These are phyloP conservation scores for Sinodicranocentrus sp. DNA, from an alignment of 2,888 invertebrate species.

Conservation along the genomic window DNA sequence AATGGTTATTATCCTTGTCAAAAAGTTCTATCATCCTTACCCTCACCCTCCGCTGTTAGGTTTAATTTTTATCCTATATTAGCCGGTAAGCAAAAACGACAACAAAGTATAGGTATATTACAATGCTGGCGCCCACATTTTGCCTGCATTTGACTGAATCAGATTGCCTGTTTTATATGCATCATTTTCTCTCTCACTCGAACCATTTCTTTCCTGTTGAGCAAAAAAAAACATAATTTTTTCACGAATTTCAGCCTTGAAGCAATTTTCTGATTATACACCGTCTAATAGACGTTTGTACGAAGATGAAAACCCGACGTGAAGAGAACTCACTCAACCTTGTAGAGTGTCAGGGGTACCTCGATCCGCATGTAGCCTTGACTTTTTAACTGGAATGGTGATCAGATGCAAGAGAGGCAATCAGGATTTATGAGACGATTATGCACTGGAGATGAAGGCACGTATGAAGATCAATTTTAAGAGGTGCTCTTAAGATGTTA, in stretches of 20 bases:
- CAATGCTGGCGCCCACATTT: neutral
- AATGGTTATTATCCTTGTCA: constrained; percentile 49
- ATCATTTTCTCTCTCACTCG: neutral
- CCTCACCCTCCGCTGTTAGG: neutral
- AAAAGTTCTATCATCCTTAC: neutral
- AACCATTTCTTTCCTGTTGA: neutral
- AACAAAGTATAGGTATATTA: neutral
- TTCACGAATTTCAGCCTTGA: constrained; percentile 11
- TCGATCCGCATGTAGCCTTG: constrained; percentile 28
- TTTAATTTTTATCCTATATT: neutral
- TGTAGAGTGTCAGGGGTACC: constrained; percentile 42
- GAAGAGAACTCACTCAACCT: neutral
- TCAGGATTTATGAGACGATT: constrained; percentile 26
- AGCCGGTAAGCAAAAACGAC: neutral
- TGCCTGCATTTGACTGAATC: constrained; percentile 4
- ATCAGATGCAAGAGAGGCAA: constrained; percentile 18
- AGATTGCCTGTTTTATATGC: neutral
- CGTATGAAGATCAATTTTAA: too few species aligned
- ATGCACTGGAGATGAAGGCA: neutral
- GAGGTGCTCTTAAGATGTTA: too few species aligned
- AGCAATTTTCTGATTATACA: constrained; percentile 18
- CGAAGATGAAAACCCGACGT: neutral
- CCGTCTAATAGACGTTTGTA: neutral
- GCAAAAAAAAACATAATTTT: neutral
- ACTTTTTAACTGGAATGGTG: constrained; percentile 39